Conservation (phyloP, 2,888 invertebrate species). For the Lasioglossum morio region DNA sequence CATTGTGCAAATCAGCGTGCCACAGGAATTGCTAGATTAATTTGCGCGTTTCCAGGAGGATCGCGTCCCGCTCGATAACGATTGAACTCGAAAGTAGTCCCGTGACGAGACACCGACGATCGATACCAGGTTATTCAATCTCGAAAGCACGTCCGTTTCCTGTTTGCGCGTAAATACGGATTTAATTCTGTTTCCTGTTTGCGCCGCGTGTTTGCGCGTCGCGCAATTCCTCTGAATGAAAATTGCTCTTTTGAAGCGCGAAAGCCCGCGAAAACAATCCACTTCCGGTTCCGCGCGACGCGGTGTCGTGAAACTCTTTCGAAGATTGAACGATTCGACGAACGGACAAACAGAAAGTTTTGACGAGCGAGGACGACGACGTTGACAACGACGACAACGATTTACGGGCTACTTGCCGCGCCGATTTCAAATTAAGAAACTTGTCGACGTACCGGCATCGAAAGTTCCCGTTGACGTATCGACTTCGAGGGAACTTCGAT, state of each 20-base stretch:
- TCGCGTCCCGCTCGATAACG: not conserved
- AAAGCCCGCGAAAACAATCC: slow-evolving; percentile 15
- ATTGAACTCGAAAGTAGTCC: not conserved
- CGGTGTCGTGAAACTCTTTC: not conserved
- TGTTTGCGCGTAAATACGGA: slow-evolving; percentile 77
- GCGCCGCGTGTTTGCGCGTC: slow-evolving; percentile 66
- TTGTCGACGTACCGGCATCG: not conserved
- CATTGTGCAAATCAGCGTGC: not conserved
- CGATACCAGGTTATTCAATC: slow-evolving; percentile 74
- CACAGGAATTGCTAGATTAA: not conserved
- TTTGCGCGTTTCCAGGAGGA: not conserved
- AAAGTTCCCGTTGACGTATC: not conserved
- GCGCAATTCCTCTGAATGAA: slow-evolving; percentile 59
- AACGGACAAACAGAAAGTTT: not conserved
- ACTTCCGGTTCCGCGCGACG: not conserved
- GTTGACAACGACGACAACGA: not conserved
- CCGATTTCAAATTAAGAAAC: slow-evolving; percentile 5
- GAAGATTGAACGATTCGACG: not conserved
- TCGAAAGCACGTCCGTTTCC: slow-evolving; percentile 70
- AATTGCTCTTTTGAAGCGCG: slow-evolving; percentile 67
- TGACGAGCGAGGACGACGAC: not conserved
- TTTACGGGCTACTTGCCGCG: not conserved
- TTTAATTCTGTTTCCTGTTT: slow-evolving; percentile 78
- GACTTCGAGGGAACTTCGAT: not conserved
- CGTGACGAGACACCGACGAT: slow-evolving; percentile 39